A percentile compares a stretch with the other conserved stretches of the same genome.
These are phyloP conservation scores for Apis mellifera DNA, from an alignment of 1,140 invertebrate genomes.

Conservation along the genomic window DNA sequence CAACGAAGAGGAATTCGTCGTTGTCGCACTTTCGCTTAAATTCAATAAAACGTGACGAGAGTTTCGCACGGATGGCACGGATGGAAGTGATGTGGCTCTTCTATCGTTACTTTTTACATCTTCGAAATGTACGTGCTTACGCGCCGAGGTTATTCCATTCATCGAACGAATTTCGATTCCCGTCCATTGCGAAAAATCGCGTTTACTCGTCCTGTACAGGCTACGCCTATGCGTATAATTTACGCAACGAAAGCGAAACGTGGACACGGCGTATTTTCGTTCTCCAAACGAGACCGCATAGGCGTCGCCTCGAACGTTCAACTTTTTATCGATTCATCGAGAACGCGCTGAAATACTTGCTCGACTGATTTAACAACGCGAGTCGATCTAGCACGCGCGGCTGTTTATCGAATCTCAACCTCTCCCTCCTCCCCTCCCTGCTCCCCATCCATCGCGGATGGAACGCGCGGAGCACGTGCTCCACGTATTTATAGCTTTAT, in stretches of 20 bases:
- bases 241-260: conserved; percentile 35
- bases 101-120: background rate
- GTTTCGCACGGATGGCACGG: too few relatives aligned
- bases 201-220: background rate
- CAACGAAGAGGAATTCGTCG: background rate
- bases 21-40: conserved; percentile 1
- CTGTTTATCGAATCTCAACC: conserved; percentile 6
- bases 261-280: conserved; percentile 29
- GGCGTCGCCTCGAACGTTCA: background rate
- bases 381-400: conserved; percentile 14
- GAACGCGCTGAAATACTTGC: conserved; percentile 9
- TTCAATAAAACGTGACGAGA: background rate
- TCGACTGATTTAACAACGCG: conserved; percentile 8
- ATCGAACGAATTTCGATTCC: conserved; percentile 11
- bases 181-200: background rate
- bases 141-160: too few relatives aligned
- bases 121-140: too few relatives aligned
- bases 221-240: conserved; percentile 25
- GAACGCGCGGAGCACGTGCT: background rate
- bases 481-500: conserved; percentile 56
- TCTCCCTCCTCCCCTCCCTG: background rate
- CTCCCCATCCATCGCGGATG: background rate
- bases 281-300: background rate
- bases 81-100: too few relatives aligned
- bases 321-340: conserved; percentile 43